Evolutionary conservation across 2,888 invertebrate species (phyloP).

Genomic region (Microplitis manilae): DNA sequence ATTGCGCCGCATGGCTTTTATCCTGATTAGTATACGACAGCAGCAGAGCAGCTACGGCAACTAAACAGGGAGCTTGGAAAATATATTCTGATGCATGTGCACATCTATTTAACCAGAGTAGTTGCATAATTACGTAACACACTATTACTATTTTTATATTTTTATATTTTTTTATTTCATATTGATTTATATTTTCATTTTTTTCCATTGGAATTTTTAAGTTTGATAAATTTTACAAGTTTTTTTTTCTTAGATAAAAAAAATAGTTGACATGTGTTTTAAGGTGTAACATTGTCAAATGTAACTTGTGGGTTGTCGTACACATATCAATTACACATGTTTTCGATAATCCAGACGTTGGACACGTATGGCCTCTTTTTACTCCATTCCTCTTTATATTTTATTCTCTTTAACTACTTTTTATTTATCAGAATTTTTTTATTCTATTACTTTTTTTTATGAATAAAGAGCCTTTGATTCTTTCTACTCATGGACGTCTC

Average conservation of each 20-base stretch:
- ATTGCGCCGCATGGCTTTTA: slow-evolving; percentile 60
- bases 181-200: too few relatives aligned
- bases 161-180: too few relatives aligned
- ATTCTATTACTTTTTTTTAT: too few relatives aligned
- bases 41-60: slow-evolving; percentile 40
- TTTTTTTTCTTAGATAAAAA: not conserved
- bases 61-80: slow-evolving; percentile 46
- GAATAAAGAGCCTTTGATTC: too few relatives aligned
- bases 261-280: not conserved
- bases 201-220: too few relatives aligned
- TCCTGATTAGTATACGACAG: slow-evolving; percentile 65
- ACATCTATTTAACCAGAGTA: slow-evolving; percentile 36
- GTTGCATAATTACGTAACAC: slow-evolving; percentile 26
- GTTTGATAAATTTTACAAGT: too few relatives aligned
- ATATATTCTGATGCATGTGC: slow-evolving; percentile 50
- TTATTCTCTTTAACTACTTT: too few relatives aligned
- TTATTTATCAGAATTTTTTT: too few relatives aligned
- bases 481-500: too few relatives aligned
- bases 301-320: not conserved
- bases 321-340: not conserved
- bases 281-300: too few relatives aligned
- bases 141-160: not conserved
- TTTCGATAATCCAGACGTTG: not conserved
- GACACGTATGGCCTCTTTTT: not conserved
- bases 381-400: not conserved